Evolutionary conservation across 1,140 invertebrate genomes (phyloP).

Genomic region (Bombus pascuorum): DNA sequence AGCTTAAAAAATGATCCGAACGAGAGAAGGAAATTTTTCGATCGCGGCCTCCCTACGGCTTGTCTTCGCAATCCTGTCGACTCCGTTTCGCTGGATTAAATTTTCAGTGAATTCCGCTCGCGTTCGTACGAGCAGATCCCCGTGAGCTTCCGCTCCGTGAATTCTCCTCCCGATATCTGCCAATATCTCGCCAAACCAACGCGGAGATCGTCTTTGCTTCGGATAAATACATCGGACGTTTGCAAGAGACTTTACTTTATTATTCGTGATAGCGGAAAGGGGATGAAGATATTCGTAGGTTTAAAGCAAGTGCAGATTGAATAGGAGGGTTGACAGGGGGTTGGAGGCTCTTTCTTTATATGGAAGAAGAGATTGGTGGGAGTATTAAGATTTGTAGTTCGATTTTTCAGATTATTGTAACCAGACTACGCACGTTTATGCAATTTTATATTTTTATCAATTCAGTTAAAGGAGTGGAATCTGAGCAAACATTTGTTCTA

Average conservation of each 20-base stretch:
- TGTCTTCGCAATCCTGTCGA: conserved; percentile 34
- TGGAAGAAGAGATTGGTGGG: not conserved
- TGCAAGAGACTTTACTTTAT: not conserved
- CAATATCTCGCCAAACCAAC: conserved; percentile 21
- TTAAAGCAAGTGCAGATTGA: not conserved
- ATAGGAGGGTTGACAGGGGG: not conserved
- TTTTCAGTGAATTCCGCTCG: conserved; percentile 52
- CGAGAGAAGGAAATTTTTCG: conserved; percentile 34
- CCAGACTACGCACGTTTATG: too few relatives aligned
- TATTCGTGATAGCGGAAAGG: not conserved
- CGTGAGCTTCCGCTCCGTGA: conserved; percentile 4
- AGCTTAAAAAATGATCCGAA: conserved; percentile 66
- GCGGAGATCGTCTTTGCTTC: not conserved
- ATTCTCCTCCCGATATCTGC: not conserved
- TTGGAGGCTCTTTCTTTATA: not conserved
- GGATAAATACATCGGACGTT: not conserved
- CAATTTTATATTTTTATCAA: too few relatives aligned
- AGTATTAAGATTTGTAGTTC: not conserved
- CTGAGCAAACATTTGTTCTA: not conserved
- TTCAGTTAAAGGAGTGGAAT: not conserved
- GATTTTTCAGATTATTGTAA: not conserved
- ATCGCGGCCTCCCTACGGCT: conserved; percentile 8
- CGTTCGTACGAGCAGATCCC: conserved; percentile 20
- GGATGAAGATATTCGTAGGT: not conserved
- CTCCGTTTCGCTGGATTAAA: conserved; percentile 53